phyloP scores from a whole-genome alignment of 2,797 vertebrate genomes.

The Anguilla megastoma region DNA sequence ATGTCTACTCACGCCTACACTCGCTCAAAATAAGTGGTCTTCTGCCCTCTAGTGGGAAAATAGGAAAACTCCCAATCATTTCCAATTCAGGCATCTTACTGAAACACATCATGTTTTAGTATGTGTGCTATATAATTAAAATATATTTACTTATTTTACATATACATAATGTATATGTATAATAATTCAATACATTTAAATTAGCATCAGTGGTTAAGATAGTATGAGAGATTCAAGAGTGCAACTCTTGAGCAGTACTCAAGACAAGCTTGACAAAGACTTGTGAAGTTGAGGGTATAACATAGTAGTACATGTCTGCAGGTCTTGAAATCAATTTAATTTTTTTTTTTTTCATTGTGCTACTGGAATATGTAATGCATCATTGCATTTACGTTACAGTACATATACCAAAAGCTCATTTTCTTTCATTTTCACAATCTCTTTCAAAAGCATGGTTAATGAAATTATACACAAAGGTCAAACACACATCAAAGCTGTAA shows the following conservation, averaged over 20 bases:
- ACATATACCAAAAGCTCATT: background rate
- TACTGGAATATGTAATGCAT: background rate
- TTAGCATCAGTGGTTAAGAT: background rate
- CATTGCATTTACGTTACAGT: background rate
- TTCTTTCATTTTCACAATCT: background rate
- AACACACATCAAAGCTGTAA: slow-evolving; percentile 3
- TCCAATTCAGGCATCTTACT: background rate
- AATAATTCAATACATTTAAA: background rate
- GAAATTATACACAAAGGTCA: background rate
- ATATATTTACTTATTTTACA: background rate
- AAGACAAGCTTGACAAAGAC: background rate
- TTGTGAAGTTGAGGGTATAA: background rate
- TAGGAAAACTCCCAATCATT: background rate
- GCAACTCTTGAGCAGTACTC: background rate
- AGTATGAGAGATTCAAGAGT: background rate
- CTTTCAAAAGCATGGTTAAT: background rate
- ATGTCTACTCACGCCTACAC: background rate
- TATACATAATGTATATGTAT: background rate
- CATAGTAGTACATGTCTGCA: background rate
- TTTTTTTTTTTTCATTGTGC: background rate
- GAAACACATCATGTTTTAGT: background rate
- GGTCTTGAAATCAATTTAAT: background rate
- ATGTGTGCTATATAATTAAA: too few relatives aligned
- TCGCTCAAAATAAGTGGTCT: background rate
- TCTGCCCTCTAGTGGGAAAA: background rate